Evolutionary conservation across 2,797 vertebrate species (phyloP), one percentile per base, ranked within the genome.

Genomic region (Streptopelia turtur): DNA sequence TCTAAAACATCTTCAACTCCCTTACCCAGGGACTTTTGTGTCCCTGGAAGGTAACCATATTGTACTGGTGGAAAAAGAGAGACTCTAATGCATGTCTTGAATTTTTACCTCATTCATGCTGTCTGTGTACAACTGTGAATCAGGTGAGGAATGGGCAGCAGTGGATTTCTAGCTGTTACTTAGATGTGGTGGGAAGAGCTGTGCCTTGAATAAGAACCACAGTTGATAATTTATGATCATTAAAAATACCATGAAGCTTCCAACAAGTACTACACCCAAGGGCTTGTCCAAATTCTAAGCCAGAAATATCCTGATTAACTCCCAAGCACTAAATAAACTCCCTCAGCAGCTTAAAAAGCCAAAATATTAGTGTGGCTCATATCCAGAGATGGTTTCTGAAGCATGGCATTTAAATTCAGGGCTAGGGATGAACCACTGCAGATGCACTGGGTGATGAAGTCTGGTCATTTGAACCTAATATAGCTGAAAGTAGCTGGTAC

Each of bases 61-160:
- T 33, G 5, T 27, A 9, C 23, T 43, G 27, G 25, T 71, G 59
- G 53, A 17, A 33, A 75, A 33, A 21, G 81, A 39, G n/a, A n/a
- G 64, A 65, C 15, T 30, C 21, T 43, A 6, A 24, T 30, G 16
- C 39, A 3, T 28, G 28, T 68, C 68, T 77, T 24, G 11, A 50
- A 16, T 10, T 75, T 30, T 33, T 49, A 16, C 56, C 24, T 49
- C 9, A 4, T 25, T 56, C 0, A 0, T 52, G 37, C 56, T 3
- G 0, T 39, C 50, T 17, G 10, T 10, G 41, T 4, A 2, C 0
- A 7, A 10, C 0, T 76, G 27, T 21, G 55, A 57, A 18, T 24
- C 15, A 21, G 49, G 31, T 10, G 35, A 43, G 76, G 25, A 49
- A 16, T 8, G 52, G 83, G 60, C 60, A 83, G n/a, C 47, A 25